Percentiles rank a stretch among this genome's conserved stretches.
These are phyloP conservation scores for Alectoris magna DNA, from an alignment of 2,797 vertebrate genomes.

Conservation along the genomic window DNA sequence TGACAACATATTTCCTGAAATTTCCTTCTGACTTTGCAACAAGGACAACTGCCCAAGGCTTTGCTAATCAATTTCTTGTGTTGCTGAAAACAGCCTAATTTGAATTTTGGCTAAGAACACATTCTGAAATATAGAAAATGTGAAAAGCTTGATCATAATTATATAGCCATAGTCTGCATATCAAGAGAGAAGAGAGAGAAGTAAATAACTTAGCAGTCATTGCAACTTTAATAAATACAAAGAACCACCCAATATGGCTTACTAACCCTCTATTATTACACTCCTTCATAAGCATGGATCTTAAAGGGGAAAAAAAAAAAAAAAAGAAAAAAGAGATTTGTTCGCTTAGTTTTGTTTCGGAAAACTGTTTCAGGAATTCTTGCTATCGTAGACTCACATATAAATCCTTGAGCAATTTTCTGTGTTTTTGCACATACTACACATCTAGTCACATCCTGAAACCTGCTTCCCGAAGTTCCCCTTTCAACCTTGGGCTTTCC, in stretches of 20 bases:
- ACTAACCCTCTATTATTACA: background rate
- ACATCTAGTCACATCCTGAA: background rate
- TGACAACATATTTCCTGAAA: background rate
- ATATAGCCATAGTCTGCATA: background rate
- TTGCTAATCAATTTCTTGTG: background rate
- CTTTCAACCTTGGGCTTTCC: background rate
- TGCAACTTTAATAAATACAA: slow-evolving; percentile 2
- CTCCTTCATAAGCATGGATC: background rate
- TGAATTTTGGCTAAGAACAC: background rate
- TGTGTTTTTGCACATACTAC: background rate
- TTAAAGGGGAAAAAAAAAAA: background rate
- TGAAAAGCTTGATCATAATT: background rate
- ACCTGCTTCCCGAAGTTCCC: background rate
- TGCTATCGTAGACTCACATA: background rate
- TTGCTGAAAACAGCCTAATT: background rate
- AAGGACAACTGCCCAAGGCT: slow-evolving; percentile 43
- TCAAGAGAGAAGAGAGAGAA: background rate
- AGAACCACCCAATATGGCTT: background rate
- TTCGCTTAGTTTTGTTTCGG: background rate
- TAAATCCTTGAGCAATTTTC: background rate
- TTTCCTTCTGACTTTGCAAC: slow-evolving; percentile 21
- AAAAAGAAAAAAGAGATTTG: accelerated
- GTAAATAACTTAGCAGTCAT: slow-evolving; percentile 8
- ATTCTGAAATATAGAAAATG: slow-evolving; percentile 3
- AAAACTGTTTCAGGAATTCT: background rate